These are phyloP conservation scores for Epinephelus cyanopodus DNA, from an alignment of 2,113 vertebrate genomes.

Conservation along the genomic window DNA sequence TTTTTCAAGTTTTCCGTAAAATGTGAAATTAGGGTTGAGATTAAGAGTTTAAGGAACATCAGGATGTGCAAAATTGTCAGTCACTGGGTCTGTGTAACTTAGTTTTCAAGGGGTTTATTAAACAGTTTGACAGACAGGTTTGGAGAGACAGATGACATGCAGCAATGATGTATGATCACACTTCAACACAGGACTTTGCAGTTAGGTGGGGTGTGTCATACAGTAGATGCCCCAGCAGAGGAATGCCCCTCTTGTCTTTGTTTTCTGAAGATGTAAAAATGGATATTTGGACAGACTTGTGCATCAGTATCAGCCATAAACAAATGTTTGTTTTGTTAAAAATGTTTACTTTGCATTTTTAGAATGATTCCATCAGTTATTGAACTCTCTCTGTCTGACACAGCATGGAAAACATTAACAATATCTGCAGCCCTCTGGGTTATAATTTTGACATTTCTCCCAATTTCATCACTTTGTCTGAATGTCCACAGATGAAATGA, in stretches of 20 bases:
- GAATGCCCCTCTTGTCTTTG: not conserved
- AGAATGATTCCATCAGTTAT: not conserved
- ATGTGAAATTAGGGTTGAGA: too few relatives aligned
- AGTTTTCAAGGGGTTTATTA: not conserved
- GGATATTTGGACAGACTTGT: not conserved
- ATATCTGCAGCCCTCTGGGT: not conserved
- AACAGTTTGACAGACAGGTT: not conserved
- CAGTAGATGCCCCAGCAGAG: not conserved
- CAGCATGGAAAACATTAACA: not conserved
- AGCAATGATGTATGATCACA: not conserved
- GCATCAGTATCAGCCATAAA: not conserved
- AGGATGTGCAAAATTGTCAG: too few relatives aligned
- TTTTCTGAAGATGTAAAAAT: constrained; percentile 8
- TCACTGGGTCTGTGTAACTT: too few relatives aligned
- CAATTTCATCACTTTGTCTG: constrained; percentile 18
- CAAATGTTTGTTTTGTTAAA: not conserved
- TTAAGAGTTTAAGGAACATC: too few relatives aligned
- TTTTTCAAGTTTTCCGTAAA: too few relatives aligned
- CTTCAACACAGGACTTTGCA: not conserved
- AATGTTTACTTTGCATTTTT: not conserved
- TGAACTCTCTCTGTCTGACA: constrained; percentile 2
- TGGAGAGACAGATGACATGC: not conserved
- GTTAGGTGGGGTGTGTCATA: not conserved
- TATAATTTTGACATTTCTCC: constrained; percentile 5
- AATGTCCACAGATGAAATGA: constrained; percentile 3